A percentile compares a stretch with the other conserved stretches of the same genome.
These are phyloP conservation scores for Tetramorium parvispinum DNA, from an alignment of 1,140 invertebrate species.

Conservation along the genomic window DNA sequence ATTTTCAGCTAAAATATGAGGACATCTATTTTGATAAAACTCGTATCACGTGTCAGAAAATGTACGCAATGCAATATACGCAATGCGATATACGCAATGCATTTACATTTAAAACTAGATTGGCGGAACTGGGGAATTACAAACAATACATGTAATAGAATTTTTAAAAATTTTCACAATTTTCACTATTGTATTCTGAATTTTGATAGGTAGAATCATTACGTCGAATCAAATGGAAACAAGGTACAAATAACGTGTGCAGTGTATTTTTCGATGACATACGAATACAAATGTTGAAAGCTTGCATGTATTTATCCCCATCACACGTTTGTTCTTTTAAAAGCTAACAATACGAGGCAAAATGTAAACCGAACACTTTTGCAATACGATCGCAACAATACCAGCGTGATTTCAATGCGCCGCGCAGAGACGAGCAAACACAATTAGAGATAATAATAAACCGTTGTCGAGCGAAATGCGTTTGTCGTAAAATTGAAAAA, in stretches of 20 bases:
- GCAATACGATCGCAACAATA: slow-evolving; percentile 33
- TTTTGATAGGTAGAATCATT: neutral
- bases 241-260: slow-evolving; percentile 12
- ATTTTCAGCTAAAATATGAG: neutral
- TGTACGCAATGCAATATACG: neutral
- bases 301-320: slow-evolving; percentile 20
- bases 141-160: neutral
- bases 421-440: slow-evolving; percentile 14
- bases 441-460: slow-evolving; percentile 50
- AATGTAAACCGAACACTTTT: slow-evolving; percentile 43
- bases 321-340: slow-evolving; percentile 32
- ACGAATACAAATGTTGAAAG: neutral
- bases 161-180: neutral
- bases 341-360: slow-evolving; percentile 26
- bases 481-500: slow-evolving; percentile 43
- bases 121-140: neutral
- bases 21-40: neutral
- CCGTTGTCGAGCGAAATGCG: slow-evolving; percentile 11
- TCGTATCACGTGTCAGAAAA: neutral
- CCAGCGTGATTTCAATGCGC: slow-evolving; percentile 13
- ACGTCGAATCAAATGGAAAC: neutral
- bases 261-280: slow-evolving; percentile 32
- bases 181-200: slow-evolving; percentile 3
- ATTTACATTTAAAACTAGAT: neutral
- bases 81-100: neutral